These are phyloP conservation scores for Myotis lucifugus DNA, from an alignment of 2,113 vertebrate species.

Conservation along the genomic window DNA sequence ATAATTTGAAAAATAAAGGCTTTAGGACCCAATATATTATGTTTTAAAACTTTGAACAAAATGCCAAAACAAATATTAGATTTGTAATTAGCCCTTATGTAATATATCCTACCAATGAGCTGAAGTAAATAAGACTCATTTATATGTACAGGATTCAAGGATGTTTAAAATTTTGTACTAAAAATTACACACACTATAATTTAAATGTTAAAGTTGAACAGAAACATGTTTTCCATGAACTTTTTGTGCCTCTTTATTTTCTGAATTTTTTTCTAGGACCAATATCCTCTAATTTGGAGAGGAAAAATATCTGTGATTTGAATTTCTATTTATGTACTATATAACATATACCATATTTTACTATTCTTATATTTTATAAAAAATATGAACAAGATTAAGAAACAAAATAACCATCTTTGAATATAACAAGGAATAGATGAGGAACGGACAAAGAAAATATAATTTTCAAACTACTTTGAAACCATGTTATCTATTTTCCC, in stretches of 20 bases:
- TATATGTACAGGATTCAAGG: not conserved
- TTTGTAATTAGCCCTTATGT: slow-evolving; percentile 16
- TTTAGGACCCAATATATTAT: not conserved
- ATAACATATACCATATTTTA: slow-evolving; percentile 19
- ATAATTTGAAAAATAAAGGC: slow-evolving; percentile 40
- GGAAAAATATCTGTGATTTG: not conserved
- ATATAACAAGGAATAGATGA: not conserved
- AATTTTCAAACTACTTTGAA: slow-evolving; percentile 39
- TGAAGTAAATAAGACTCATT: not conserved
- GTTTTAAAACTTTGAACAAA: slow-evolving; percentile 31
- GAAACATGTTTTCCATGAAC: not conserved
- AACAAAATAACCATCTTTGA: slow-evolving; percentile 39
- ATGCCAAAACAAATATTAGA: slow-evolving; percentile 39
- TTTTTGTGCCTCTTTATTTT: slow-evolving; percentile 37
- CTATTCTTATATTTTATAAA: slow-evolving; percentile 40
- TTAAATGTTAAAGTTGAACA: slow-evolving; percentile 37
- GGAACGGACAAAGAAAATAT: not conserved
- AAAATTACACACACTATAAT: not conserved
- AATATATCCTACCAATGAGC: not conserved
- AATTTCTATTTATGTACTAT: slow-evolving; percentile 50
- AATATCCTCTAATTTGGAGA: not conserved
- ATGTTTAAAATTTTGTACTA: slow-evolving; percentile 32
- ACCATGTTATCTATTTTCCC: slow-evolving; percentile 65
- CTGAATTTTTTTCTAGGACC: not conserved
- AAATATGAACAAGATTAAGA: slow-evolving; percentile 59